Conservation (phyloP, 1,140 invertebrate species). For the Papilio dardanus region DNA sequence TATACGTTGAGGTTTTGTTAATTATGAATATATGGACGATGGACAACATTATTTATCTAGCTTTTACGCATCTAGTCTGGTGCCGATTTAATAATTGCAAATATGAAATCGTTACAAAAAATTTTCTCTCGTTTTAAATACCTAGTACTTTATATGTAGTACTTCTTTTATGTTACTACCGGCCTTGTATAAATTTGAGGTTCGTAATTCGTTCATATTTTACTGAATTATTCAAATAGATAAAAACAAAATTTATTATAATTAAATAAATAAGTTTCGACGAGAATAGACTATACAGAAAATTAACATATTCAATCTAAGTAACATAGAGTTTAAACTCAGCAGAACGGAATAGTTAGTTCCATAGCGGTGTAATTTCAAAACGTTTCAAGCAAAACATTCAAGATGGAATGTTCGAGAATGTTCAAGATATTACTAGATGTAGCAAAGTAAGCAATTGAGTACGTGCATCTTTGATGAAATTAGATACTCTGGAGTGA, state of each 20-base stretch:
- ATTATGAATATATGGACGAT: neutral
- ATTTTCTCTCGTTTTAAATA: too few species aligned
- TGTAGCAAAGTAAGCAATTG: neutral
- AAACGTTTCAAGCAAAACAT: constrained; percentile 27
- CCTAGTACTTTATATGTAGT: too few species aligned
- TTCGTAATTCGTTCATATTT: too few species aligned
- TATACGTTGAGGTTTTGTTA: constrained; percentile 29
- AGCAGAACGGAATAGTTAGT: constrained; percentile 26
- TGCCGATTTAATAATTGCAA: too few species aligned
- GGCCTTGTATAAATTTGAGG: too few species aligned
- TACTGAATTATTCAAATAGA: too few species aligned
- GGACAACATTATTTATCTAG: neutral
- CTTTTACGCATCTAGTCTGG: neutral
- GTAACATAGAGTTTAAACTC: neutral
- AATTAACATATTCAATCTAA: constrained; percentile 19
- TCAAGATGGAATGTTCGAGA: neutral
- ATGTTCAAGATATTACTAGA: constrained; percentile 9
- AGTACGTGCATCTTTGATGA: constrained; percentile 16
- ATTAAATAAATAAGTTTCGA: neutral
- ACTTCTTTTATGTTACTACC: too few species aligned
- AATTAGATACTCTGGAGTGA: neutral
- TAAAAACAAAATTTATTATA: too few species aligned
- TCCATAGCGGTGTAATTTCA: constrained; percentile 17
- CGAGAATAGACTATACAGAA: neutral
- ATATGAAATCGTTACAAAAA: too few species aligned